Evolutionary conservation across 2,888 invertebrate genomes (phyloP).

Genomic region (Drosophila gaucha): DNA sequence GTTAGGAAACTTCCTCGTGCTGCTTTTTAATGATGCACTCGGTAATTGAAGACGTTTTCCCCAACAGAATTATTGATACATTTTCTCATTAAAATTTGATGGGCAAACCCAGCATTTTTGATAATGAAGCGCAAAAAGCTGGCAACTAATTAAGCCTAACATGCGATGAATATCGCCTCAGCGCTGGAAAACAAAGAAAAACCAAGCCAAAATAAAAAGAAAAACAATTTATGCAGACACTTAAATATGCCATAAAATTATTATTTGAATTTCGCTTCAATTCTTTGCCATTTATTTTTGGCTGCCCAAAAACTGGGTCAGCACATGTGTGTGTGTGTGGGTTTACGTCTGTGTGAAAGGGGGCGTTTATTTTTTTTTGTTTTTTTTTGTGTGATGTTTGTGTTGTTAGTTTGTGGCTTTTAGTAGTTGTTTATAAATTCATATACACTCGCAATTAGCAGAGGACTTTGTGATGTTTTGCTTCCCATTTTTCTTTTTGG

Average conservation of each 20-base stretch:
- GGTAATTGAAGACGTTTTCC: no score
- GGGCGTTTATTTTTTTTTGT: constrained; percentile 30
- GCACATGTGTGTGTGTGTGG: constrained; percentile 18
- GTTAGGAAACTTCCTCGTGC: no score
- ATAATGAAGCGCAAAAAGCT: no score
- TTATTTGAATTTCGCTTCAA: constrained; percentile 66
- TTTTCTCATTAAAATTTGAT: no score
- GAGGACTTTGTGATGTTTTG: constrained; percentile 22
- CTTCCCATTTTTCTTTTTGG: not conserved
- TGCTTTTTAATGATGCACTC: no score
- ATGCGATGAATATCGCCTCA: no score
- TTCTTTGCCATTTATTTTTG: constrained; percentile 24
- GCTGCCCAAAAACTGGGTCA: constrained; percentile 37
- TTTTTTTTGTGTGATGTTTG: constrained; percentile 13
- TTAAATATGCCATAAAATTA: constrained; percentile 72
- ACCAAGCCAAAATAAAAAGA: not conserved
- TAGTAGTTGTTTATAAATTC: constrained; percentile 51
- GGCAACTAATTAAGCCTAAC: no score
- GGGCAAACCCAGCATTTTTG: no score
- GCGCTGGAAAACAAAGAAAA: not conserved
- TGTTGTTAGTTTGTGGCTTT: constrained; percentile 38
- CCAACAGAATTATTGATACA: no score
- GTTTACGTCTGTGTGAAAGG: constrained; percentile 12
- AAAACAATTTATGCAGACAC: constrained; percentile 68
- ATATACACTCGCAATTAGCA: constrained; percentile 52